phyloP scores from a whole-genome alignment of 2,888 invertebrate species.

The Pristionchus fissidentatus region DNA sequence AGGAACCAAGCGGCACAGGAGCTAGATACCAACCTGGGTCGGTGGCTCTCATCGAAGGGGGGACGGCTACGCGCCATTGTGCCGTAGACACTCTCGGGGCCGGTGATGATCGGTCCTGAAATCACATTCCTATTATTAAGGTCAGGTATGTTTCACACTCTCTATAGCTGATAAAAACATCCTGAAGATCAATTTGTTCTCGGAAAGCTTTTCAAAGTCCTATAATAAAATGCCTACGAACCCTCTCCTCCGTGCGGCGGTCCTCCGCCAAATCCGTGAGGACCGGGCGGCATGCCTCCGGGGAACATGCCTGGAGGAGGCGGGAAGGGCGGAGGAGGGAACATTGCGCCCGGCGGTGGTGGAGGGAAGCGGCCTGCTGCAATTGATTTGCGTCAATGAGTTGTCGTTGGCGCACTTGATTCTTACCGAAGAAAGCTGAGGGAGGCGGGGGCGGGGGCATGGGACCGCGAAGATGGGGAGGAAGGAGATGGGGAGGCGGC shows the following conservation, averaged over 20 bases:
- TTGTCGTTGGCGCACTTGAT: background rate
- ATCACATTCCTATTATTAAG: too few species aligned
- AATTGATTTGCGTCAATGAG: too few species aligned
- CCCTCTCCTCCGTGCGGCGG: conserved; percentile 48
- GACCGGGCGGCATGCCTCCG: conserved; percentile 38
- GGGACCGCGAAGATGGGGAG: conserved; percentile 52
- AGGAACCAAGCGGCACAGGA: background rate
- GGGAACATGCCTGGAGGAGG: conserved; percentile 45
- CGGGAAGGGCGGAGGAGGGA: conserved; percentile 51
- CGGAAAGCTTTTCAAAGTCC: background rate
- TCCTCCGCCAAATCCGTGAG: conserved; percentile 35
- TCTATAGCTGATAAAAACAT: background rate
- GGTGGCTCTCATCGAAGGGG: background rate
- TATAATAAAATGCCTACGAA: background rate
- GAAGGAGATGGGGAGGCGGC: conserved; percentile 45
- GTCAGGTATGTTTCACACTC: conserved; percentile 47
- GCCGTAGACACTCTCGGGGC: conserved; percentile 72
- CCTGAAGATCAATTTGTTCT: background rate
- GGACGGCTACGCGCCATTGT: background rate
- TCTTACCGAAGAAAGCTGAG: conserved; percentile 53
- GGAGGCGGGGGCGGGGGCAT: conserved; percentile 54
- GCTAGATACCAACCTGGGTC: too few species aligned
- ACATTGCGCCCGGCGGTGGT: conserved; percentile 56
- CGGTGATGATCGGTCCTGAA: conserved; percentile 72
- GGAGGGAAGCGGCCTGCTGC: conserved; percentile 48